Conservation (phyloP, 2,797 vertebrate species). For the Podarcis siculus region DNA sequence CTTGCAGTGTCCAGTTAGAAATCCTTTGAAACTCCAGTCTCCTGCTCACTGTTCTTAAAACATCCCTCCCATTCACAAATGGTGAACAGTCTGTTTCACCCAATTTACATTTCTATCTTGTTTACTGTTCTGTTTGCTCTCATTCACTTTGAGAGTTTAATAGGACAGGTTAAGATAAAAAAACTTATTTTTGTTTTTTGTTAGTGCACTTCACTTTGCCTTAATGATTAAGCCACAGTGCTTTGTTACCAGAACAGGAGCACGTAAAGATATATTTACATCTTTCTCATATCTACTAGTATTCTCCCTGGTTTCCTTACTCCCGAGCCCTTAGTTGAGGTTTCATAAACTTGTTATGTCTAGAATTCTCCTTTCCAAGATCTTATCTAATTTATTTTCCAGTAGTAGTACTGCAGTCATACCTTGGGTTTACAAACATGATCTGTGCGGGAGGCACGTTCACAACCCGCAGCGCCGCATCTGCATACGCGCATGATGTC, state of each 20-base stretch:
- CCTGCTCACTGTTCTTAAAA: background rate
- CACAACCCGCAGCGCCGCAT: too few relatives aligned
- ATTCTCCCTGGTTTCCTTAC: background rate
- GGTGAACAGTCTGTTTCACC: background rate
- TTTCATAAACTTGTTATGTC: background rate
- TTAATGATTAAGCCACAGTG: background rate
- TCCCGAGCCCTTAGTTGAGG: background rate
- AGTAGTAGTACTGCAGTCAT: background rate
- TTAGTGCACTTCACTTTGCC: background rate
- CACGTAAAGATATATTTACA: background rate
- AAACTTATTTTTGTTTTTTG: background rate
- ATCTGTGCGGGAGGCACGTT: too few relatives aligned
- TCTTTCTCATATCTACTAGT: background rate
- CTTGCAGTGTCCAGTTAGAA: background rate
- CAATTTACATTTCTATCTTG: background rate
- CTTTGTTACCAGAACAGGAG: background rate
- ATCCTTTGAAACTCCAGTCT: background rate
- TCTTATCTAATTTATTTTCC: background rate
- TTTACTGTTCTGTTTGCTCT: background rate
- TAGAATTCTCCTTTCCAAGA: background rate
- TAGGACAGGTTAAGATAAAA: background rate
- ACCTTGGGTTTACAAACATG: too few relatives aligned
- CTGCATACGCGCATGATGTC: too few relatives aligned
- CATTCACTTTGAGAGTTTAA: background rate
- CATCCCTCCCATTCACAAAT: too few relatives aligned